Conservation (phyloP, 2,797 vertebrate genomes). For the Karalla daura region DNA sequence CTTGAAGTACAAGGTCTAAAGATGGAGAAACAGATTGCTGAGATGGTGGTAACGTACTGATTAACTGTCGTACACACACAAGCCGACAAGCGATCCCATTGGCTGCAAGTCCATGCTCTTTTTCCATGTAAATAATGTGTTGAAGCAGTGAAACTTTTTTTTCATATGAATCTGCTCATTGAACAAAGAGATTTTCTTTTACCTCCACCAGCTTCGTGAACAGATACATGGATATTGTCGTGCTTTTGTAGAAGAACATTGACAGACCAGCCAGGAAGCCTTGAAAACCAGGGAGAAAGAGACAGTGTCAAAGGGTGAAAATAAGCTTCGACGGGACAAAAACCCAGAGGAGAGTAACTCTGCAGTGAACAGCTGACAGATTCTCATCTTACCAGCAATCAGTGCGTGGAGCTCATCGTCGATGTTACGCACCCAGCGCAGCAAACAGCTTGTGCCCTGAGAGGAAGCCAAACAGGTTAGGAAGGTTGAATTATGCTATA, state of each 20-base stretch:
- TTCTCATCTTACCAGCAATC: constrained; percentile 88
- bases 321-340: background rate
- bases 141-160: background rate
- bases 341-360: background rate
- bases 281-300: constrained; percentile 54
- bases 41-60: constrained; percentile 21
- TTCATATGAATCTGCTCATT: background rate
- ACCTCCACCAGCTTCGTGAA: constrained; percentile 98
- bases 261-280: constrained; percentile 96
- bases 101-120: background rate
- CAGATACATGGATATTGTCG: constrained; percentile 98
- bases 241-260: constrained; percentile 99
- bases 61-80: background rate
- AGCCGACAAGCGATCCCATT: background rate
- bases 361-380: constrained; percentile 8
- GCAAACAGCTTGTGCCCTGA: constrained; percentile 96
- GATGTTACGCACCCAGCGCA: constrained; percentile 96
- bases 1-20: constrained; percentile 97
- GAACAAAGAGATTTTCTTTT: constrained; percentile 40
- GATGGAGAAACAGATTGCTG: constrained; percentile 34
- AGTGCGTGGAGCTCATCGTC: constrained; percentile 97
- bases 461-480: background rate
- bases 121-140: background rate
- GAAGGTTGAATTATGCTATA: background rate
- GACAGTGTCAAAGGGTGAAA: background rate